Base-by-base conservation (phyloP, 1,140 invertebrate species). In the Batillaria attramentaria region DNA sequence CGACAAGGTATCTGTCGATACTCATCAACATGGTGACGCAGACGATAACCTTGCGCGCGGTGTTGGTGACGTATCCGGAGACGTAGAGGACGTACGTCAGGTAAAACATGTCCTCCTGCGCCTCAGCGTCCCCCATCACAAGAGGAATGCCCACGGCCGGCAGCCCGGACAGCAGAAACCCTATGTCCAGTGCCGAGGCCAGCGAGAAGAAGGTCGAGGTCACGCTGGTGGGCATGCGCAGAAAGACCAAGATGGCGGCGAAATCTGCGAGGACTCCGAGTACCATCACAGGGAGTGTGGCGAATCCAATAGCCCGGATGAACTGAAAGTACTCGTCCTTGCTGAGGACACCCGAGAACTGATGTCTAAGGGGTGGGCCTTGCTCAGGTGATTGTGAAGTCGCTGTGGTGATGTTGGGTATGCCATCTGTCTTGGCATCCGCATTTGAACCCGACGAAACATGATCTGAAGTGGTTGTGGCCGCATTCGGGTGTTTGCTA, bases 21-120 rank as follows among this genome's bases (percentile, higher is more conserved):
- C 4, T 68, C 65, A 68, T 31, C 10, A 68, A 8, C 65, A 68
- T 68, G 28, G 65, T 68, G n/a, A 68, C n/a, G 35, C 65, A 68
- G 16, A 65, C 35, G 20, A 33, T 68, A 33, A 68, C 31, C 20
- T 68, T 68, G 28, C 65, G 65, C 65, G 37, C 5, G 3, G 65
- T 68, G 31, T 37, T 35, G 65, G 28, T 68, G 8, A 68, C 28
- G 65, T 68, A 68, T 18, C 6, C 35, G 31, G 5, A 4, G n/a
- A 68, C 35, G 65, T 68, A 68, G 65, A 68, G 28, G 8, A 2
- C 35, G 37, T 68, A 68, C n/a, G 10, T 68, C n/a, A 68, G 28
- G 65, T 68, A 68, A 33, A 68, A 35, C 10, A 24, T 24, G n/a
- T 10, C 31, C n/a, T 68, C 20, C 65, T 35, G 28, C 28, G 4